These are phyloP conservation scores for Pegea sp. DNA, from an alignment of 23 tunicate genomes.

Conservation along the genomic window DNA sequence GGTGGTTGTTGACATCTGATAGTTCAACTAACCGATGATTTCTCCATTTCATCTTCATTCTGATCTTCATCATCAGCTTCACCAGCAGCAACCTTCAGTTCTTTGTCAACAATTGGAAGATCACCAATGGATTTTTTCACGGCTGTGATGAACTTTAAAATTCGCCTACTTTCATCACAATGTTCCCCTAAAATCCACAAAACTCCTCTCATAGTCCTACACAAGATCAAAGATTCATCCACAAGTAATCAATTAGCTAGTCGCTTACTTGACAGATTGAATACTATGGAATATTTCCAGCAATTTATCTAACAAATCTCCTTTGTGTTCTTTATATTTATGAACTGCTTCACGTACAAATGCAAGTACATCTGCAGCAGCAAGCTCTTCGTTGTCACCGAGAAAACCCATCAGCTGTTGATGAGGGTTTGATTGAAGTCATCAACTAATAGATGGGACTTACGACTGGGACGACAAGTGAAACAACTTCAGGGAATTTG, in stretches of 20 bases:
- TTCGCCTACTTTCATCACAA: constrained; percentile 35
- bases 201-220: constrained; percentile 69
- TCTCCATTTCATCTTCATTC: constrained; percentile 23
- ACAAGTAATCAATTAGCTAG: background rate
- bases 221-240: background rate
- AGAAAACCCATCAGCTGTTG: constrained; percentile 90
- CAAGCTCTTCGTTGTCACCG: constrained; percentile 88
- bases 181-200: constrained; percentile 97
- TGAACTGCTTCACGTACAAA: constrained; percentile 97
- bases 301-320: constrained; percentile 69
- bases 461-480: constrained; percentile 82
- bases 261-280: constrained; percentile 17
- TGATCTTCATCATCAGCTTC: constrained; percentile 40
- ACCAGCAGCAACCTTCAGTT: constrained; percentile 85
- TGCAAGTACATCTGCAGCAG: constrained; percentile 86
- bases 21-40: no score
- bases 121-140: constrained; percentile 83
- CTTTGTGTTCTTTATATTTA: constrained; percentile 50
- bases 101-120: constrained; percentile 80
- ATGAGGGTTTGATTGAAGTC: background rate
- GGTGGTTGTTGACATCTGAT: no score
- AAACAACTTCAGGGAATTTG: constrained; percentile 81
- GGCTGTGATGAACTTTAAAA: constrained; percentile 59
- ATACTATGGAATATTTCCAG: constrained; percentile 70
- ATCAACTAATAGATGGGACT: constrained; percentile 1